Evolutionary conservation across 2,888 invertebrate species (phyloP).

Genomic region (Sacculina carcini): DNA sequence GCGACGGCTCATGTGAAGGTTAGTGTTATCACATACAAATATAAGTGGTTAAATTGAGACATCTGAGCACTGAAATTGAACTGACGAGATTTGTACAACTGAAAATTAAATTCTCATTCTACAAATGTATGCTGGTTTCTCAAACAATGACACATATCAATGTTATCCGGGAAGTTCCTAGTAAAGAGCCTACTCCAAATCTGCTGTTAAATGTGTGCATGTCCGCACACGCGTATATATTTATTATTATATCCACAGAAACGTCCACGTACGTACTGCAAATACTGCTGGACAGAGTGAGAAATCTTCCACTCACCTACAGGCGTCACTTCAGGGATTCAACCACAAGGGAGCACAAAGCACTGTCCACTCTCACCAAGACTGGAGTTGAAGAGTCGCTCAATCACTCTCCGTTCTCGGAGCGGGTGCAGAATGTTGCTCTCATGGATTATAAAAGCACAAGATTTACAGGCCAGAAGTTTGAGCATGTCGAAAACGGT

Average conservation of each 20-base stretch:
- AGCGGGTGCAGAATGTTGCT: slow-evolving; percentile 6
- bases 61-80: not conserved
- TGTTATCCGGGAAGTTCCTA: too few relatives aligned
- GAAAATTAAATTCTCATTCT: too few relatives aligned
- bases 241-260: too few relatives aligned
- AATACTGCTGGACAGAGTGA: slow-evolving; percentile 11
- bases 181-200: too few relatives aligned
- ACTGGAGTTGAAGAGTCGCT: slow-evolving; percentile 10
- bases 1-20: slow-evolving; percentile 15
- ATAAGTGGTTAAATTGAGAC: not conserved
- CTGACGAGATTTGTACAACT: too few relatives aligned
- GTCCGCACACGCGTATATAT: too few relatives aligned
- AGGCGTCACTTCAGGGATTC: slow-evolving; percentile 9
- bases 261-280: slow-evolving; percentile 10
- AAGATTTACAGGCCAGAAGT: not conserved
- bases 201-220: too few relatives aligned
- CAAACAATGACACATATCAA: too few relatives aligned
- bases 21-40: slow-evolving; percentile 2
- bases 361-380: slow-evolving; percentile 9
- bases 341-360: slow-evolving; percentile 10
- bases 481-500: slow-evolving; percentile 1
- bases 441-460: slow-evolving; percentile 11
- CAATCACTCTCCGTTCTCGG: slow-evolving; percentile 7
- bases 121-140: too few relatives aligned
- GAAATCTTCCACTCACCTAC: slow-evolving; percentile 9